Conservation (phyloP, 1,140 invertebrate species). For the Trichonephila inaurata region DNA sequence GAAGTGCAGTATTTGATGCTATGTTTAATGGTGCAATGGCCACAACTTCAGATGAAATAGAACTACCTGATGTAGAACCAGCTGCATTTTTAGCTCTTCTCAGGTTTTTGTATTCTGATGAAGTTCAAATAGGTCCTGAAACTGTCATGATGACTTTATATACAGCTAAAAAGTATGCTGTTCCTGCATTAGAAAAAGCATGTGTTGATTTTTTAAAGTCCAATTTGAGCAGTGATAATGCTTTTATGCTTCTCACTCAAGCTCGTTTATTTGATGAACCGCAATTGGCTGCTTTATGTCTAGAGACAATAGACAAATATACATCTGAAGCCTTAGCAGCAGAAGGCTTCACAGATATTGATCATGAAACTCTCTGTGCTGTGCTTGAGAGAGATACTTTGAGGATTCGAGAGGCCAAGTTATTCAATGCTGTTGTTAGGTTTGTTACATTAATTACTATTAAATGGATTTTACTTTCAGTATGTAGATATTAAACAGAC, state of each 20-base stretch:
- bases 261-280: constrained; percentile 92
- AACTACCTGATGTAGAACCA: constrained; percentile 92
- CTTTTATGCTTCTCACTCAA: constrained; percentile 90
- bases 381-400: constrained; percentile 92
- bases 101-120: constrained; percentile 90
- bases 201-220: constrained; percentile 92
- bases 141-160: constrained; percentile 93
- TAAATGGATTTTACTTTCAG: no score
- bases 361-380: constrained; percentile 89
- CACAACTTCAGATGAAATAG: constrained; percentile 84
- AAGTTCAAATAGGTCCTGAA: constrained; percentile 92
- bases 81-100: constrained; percentile 87
- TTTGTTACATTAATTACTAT: constrained; percentile 76
- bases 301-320: constrained; percentile 93
- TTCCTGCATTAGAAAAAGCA: constrained; percentile 89
- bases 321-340: constrained; percentile 90
- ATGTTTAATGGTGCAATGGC: constrained; percentile 90
- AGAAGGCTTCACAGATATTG: constrained; percentile 93
- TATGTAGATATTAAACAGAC: no score
- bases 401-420: constrained; percentile 89
- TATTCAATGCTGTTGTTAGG: constrained; percentile 86
- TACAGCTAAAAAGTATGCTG: constrained; percentile 93
- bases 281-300: constrained; percentile 88
- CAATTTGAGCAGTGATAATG: constrained; percentile 90
- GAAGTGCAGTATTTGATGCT: constrained; percentile 92